Conservation (phyloP, 2,113 vertebrate species). For the Peromyscus maniculatus region DNA sequence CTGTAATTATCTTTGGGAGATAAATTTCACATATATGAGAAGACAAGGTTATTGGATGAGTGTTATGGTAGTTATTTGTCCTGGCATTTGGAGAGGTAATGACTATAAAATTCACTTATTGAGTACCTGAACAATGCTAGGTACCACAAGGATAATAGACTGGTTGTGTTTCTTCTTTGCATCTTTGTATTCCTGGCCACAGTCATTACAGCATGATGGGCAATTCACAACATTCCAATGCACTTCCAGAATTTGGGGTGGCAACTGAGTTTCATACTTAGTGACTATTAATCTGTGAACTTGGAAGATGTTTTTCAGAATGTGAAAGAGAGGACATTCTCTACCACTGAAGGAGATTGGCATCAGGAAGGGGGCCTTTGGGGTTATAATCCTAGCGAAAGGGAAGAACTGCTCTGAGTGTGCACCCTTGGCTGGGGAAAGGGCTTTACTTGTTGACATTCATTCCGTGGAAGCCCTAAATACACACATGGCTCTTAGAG, state of each 20-base stretch:
- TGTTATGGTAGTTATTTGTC: conserved; percentile 35
- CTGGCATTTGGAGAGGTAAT: conserved; percentile 60
- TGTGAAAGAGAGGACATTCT: neutral
- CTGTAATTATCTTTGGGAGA: conserved; percentile 63
- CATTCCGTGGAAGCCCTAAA: neutral
- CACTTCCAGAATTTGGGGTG: neutral
- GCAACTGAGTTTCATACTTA: neutral
- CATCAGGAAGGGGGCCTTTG: neutral
- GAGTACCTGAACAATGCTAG: neutral
- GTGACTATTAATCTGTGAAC: neutral
- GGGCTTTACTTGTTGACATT: neutral
- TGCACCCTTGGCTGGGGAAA: neutral
- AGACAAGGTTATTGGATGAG: conserved; percentile 40
- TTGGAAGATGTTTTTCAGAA: neutral
- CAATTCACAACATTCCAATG: neutral
- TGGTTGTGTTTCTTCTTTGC: neutral
- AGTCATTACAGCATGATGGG: neutral
- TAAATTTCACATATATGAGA: conserved; percentile 57
- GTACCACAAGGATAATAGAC: neutral
- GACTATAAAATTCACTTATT: conserved; percentile 53
- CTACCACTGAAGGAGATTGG: fast-evolving
- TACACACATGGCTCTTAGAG: neutral
- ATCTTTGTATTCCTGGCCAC: neutral
- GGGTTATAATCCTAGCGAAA: neutral
- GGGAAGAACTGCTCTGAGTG: neutral